Evolutionary conservation across 2,888 invertebrate species (phyloP).

Genomic region (Brachynemurus nebulosus): DNA sequence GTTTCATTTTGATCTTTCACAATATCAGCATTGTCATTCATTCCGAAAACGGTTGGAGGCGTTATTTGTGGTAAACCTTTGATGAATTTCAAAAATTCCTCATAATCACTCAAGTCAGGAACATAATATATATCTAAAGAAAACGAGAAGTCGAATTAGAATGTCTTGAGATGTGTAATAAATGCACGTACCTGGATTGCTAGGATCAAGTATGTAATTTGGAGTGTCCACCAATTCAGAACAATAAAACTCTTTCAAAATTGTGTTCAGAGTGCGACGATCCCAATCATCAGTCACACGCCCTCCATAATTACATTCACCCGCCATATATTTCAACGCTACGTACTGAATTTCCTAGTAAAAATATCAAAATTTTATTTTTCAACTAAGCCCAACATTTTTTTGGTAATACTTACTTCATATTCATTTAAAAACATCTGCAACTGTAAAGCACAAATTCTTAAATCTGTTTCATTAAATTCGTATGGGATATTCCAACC

Average conservation of each 20-base stretch:
- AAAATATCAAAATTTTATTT: neutral
- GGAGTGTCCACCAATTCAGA: constrained; percentile 46
- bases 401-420: constrained; percentile 32
- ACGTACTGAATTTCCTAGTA: constrained; percentile 63
- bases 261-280: constrained; percentile 68
- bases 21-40: constrained; percentile 87
- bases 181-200: constrained; percentile 19
- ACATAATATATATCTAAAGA: constrained; percentile 50
- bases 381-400: constrained; percentile 3
- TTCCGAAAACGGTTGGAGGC: constrained; percentile 77
- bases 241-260: constrained; percentile 68
- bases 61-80: constrained; percentile 60
- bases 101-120: constrained; percentile 58
- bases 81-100: constrained; percentile 52
- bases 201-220: constrained; percentile 52
- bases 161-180: no score
- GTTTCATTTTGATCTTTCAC: constrained; percentile 85
- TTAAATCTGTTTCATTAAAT: constrained; percentile 88
- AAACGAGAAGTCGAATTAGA: no score
- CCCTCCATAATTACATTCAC: constrained; percentile 94
- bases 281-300: constrained; percentile 95
- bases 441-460: constrained; percentile 77
- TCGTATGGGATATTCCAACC: constrained; percentile 96
- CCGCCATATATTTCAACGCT: constrained; percentile 78
- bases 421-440: constrained; percentile 78